Evolutionary conservation across 2,113 vertebrate genomes (phyloP).

Genomic region (Corythornis madagascariensis): DNA sequence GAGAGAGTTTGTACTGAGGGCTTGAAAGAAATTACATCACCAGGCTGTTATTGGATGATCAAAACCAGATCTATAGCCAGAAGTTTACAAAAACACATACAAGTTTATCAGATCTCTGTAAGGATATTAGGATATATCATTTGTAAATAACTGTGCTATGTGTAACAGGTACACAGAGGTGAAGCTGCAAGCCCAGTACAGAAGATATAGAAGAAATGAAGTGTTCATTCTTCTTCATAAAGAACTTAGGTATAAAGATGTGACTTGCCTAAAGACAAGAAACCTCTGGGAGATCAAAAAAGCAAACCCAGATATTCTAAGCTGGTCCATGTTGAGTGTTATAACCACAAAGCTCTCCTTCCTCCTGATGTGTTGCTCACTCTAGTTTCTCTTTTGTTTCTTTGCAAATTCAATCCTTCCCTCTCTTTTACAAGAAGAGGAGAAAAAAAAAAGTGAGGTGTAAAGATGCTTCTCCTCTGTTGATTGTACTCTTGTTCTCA

Average conservation of each 20-base stretch:
- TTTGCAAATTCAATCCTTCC: conserved; percentile 44
- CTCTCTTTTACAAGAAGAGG: conserved; percentile 63
- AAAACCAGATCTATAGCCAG: not conserved
- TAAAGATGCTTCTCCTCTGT: conserved; percentile 35
- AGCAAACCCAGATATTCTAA: not conserved
- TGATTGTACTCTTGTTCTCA: not conserved
- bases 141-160: not conserved
- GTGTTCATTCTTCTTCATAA: not conserved
- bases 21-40: not conserved
- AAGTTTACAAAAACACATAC: not conserved
- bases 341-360: conserved; percentile 48
- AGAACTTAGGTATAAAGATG: not conserved
- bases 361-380: not conserved
- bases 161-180: not conserved
- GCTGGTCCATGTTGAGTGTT: not conserved
- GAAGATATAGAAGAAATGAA: not conserved
- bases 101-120: not conserved
- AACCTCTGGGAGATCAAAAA: conserved; percentile 14
- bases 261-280: not conserved
- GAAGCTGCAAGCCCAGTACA: not conserved
- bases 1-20: not conserved
- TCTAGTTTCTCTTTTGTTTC: conserved; percentile 55
- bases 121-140: not conserved
- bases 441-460: not conserved
- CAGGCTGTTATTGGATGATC: not conserved